A percentile compares a stretch with the other conserved stretches of the same genome.
Evolutionary conservation across 2,113 vertebrate genomes (phyloP).

Genomic region (Fukomys damarensis): DNA sequence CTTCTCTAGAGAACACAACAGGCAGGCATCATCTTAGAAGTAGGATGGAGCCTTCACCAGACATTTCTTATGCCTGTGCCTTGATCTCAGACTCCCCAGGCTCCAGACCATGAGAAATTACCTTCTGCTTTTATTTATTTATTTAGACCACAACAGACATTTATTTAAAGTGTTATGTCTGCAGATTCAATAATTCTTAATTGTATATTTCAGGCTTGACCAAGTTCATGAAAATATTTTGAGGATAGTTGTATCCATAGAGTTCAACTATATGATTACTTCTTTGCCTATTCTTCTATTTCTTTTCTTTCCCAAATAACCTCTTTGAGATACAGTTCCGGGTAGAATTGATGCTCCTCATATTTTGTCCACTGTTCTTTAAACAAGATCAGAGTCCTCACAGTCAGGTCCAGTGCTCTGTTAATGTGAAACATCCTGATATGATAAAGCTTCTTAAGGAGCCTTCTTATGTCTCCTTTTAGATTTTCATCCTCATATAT

Average conservation of each 20-base stretch:
- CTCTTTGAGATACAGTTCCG: constrained; percentile 94
- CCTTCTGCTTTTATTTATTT: background rate
- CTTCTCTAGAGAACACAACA: background rate
- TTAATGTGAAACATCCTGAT: constrained; percentile 95
- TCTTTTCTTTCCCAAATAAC: constrained; percentile 94
- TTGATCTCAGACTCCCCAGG: background rate
- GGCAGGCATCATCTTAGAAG: background rate
- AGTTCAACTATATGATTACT: constrained; percentile 81
- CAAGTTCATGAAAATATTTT: constrained; percentile 71
- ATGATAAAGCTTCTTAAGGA: constrained; percentile 92
- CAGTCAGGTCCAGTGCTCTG: constrained; percentile 92
- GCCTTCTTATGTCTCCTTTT: constrained; percentile 91
- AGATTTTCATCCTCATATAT: constrained; percentile 90
- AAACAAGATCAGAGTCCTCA: constrained; percentile 93
- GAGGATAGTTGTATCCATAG: background rate
- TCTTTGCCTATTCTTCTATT: constrained; percentile 93
- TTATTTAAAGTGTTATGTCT: constrained; percentile 85
- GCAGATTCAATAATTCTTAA: constrained; percentile 72
- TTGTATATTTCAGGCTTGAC: constrained; percentile 58
- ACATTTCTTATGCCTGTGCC: background rate
- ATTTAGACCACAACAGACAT: constrained; percentile 77
- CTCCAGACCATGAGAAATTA: background rate
- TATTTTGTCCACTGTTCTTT: constrained; percentile 94
- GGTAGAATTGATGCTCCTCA: constrained; percentile 93
- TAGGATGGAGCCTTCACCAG: background rate